Evolutionary conservation across 2,888 invertebrate species (phyloP).

Genomic region (Lasioglossum leucozonium): DNA sequence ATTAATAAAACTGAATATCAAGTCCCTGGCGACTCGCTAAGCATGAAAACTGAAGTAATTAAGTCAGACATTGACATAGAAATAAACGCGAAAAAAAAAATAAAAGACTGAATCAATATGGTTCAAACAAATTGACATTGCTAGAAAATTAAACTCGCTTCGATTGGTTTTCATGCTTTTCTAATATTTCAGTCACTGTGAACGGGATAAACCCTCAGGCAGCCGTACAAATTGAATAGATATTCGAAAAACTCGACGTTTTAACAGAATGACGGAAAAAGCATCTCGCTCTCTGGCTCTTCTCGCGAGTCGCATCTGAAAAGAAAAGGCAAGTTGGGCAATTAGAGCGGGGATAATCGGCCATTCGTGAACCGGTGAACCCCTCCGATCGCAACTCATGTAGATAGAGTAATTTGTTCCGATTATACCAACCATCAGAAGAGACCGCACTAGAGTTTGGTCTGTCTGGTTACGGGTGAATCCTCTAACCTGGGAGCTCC

Average conservation of each 20-base stretch:
- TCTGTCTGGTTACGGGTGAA: conserved; percentile 40
- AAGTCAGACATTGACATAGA: too few relatives aligned
- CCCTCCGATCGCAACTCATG: conserved; percentile 74
- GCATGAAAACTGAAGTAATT: too few relatives aligned
- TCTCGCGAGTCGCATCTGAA: not conserved
- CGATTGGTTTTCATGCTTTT: too few relatives aligned
- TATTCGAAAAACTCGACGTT: not conserved
- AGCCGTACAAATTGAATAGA: too few relatives aligned
- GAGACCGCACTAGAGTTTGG: conserved; percentile 40
- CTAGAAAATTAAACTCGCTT: not conserved
- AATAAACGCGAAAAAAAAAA: too few relatives aligned
- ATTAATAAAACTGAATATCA: too few relatives aligned
- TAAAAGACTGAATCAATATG: too few relatives aligned
- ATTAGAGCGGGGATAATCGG: conserved; percentile 57
- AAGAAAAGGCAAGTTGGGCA: conserved; percentile 25
- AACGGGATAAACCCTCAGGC: too few relatives aligned
- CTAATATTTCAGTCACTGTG: too few relatives aligned
- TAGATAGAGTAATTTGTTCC: conserved; percentile 75
- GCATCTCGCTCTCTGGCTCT: not conserved
- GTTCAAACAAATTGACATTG: too few relatives aligned
- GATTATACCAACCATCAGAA: conserved; percentile 72
- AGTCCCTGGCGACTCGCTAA: too few relatives aligned
- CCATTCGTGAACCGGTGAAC: conserved; percentile 58
- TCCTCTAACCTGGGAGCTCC: conserved; percentile 38
- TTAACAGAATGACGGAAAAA: not conserved